These are phyloP conservation scores for Anarrhichthys ocellatus DNA, from an alignment of 2,113 vertebrate species.

Conservation along the genomic window DNA sequence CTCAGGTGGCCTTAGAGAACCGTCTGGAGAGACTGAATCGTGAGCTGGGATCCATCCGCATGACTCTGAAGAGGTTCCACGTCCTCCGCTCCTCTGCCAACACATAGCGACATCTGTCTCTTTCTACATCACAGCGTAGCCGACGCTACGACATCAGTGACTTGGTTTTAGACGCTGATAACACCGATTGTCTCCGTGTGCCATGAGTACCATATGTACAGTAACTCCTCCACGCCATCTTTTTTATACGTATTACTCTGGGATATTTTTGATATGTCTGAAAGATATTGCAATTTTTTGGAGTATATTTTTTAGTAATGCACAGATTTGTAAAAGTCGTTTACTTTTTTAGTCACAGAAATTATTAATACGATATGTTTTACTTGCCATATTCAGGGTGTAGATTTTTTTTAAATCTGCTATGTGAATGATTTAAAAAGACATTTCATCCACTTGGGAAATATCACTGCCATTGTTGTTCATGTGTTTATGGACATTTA, in stretches of 20 bases:
- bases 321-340: conserved; percentile 79
- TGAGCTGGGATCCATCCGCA: conserved; percentile 93
- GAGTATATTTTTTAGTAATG: conserved; percentile 82
- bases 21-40: conserved; percentile 92
- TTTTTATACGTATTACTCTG: conserved; percentile 78
- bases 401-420: conserved; percentile 55
- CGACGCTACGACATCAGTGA: conserved; percentile 31
- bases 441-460: conserved; percentile 30
- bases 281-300: conserved; percentile 70
- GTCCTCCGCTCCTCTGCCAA: conserved; percentile 92
- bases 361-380: conserved; percentile 61
- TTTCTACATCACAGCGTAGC: conserved; percentile 37
- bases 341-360: conserved; percentile 78
- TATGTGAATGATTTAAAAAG: conserved; percentile 45
- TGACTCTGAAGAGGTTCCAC: conserved; percentile 95
- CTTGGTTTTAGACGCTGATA: conserved; percentile 40
- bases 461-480: conserved; percentile 56
- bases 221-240: conserved; percentile 35
- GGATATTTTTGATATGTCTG: conserved; percentile 80
- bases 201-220: conserved; percentile 70
- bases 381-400: conserved; percentile 65
- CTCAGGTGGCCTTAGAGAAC: conserved; percentile 93
- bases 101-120: conserved; percentile 81
- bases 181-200: conserved; percentile 67
- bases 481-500: conserved; percentile 24